These are phyloP conservation scores for Calvadosia cruxmelitensis DNA, from an alignment of 30 jellyfish, hydroid and myxozoan genomes.

Conservation along the genomic window DNA sequence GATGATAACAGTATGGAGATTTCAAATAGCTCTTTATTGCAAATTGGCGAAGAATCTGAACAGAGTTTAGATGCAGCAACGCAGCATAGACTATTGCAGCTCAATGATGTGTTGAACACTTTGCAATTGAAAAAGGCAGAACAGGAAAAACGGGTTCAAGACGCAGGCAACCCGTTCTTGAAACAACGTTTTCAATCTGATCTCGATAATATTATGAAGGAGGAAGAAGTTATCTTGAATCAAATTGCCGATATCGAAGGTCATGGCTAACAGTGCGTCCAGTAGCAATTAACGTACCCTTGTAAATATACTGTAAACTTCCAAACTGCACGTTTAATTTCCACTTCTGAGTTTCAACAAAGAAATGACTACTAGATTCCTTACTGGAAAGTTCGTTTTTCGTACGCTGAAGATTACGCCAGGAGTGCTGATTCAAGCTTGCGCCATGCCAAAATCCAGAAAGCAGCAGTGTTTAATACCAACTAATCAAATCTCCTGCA, in stretches of 20 bases:
- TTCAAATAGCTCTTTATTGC: slow-evolving; percentile 19
- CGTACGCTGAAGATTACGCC: no score
- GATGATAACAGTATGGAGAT: slow-evolving; percentile 2
- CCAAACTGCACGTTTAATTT: no score
- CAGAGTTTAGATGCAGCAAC: slow-evolving; percentile 6
- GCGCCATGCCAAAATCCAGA: no score
- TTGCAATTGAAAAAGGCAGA: slow-evolving; percentile 62
- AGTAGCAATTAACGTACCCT: no score
- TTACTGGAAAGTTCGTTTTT: no score
- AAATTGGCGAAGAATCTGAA: slow-evolving; percentile 5
- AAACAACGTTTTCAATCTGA: slow-evolving; percentile 84
- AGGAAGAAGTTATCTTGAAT: slow-evolving; percentile 21
- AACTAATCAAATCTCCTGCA: no score
- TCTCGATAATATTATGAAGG: slow-evolving; percentile 44
- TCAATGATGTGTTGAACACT: slow-evolving; percentile 36
- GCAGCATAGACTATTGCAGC: slow-evolving; percentile 16
- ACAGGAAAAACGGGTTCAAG: slow-evolving; percentile 62
- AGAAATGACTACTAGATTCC: no score
- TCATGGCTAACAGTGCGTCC: no score
- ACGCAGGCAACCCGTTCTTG: slow-evolving; percentile 84
- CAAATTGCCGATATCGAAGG: background rate
- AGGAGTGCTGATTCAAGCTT: no score
- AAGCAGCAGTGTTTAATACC: no score
- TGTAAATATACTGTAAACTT: no score
- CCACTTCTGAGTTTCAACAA: no score